Evolutionary conservation across 2,888 invertebrate genomes (phyloP).

Genomic region (Leptinotarsa haldemani): DNA sequence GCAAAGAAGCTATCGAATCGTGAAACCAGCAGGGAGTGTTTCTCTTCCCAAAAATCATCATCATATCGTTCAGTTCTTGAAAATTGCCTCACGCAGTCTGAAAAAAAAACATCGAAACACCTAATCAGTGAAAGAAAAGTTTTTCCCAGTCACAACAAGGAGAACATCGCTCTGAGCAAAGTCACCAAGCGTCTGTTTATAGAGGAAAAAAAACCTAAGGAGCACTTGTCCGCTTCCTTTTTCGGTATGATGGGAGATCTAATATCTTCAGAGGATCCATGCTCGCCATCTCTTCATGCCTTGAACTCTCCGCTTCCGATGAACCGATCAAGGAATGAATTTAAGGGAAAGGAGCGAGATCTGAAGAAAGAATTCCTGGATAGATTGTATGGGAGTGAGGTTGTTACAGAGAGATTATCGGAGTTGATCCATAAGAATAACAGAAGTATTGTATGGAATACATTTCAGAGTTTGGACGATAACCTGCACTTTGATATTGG

Average conservation of each 20-base stretch:
- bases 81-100: conserved; percentile 39
- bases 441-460: conserved; percentile 44
- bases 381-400: conserved; percentile 29
- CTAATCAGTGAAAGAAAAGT: neutral
- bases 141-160: conserved; percentile 20
- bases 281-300: neutral
- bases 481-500: conserved; percentile 39
- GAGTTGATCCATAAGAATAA: conserved; percentile 44
- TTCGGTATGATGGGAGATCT: conserved; percentile 24
- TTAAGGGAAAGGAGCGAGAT: neutral
- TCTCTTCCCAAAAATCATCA: conserved; percentile 23
- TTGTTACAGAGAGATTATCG: conserved; percentile 31
- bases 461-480: conserved; percentile 40
- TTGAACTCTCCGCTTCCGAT: neutral
- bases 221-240: conserved; percentile 38
- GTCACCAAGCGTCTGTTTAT: conserved; percentile 28
- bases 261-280: neutral
- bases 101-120: conserved; percentile 27
- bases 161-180: conserved; percentile 27
- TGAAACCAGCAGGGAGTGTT: neutral
- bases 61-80: conserved; percentile 33
- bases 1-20: conserved; percentile 26
- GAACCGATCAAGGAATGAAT: neutral
- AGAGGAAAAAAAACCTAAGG: conserved; percentile 15
- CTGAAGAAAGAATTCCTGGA: conserved; percentile 6